Evolutionary conservation across 2,113 vertebrate species (phyloP).

Genomic region (Anguilla rostrata): DNA sequence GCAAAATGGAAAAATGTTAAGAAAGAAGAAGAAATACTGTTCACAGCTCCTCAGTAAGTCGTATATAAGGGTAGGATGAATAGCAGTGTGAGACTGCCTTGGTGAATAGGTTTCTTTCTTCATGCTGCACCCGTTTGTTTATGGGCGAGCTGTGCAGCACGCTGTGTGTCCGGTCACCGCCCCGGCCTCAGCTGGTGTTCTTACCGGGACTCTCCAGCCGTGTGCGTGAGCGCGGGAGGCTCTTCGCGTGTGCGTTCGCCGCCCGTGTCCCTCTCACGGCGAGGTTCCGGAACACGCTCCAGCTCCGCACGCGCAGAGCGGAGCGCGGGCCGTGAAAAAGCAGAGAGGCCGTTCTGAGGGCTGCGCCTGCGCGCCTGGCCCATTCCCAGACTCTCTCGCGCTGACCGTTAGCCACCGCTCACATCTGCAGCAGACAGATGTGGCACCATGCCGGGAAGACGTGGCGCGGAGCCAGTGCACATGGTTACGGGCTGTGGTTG

Average conservation of each 20-base stretch:
- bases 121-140: neutral
- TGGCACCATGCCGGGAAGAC: neutral
- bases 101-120: neutral
- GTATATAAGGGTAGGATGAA: too few species aligned
- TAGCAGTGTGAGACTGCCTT: neutral
- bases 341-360: neutral
- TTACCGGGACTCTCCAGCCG: neutral
- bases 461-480: constrained; percentile 39
- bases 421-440: constrained; percentile 50
- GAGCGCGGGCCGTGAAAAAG: neutral
- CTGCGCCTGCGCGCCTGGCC: neutral
- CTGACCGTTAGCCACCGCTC: constrained; percentile 43
- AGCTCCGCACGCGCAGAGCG: neutral
- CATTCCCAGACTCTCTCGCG: constrained; percentile 27
- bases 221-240: neutral
- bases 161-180: neutral
- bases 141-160: neutral
- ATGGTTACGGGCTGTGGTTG: constrained; percentile 35
- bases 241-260: neutral
- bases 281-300: neutral
- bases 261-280: neutral
- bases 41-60: too few species aligned
- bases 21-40: too few species aligned
- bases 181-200: neutral
- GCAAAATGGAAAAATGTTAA: too few species aligned